Evolutionary conservation across 2,888 invertebrate genomes (phyloP), one percentile per base, ranked within the genome.

Genomic region (Lasioglossum oenotherae): DNA sequence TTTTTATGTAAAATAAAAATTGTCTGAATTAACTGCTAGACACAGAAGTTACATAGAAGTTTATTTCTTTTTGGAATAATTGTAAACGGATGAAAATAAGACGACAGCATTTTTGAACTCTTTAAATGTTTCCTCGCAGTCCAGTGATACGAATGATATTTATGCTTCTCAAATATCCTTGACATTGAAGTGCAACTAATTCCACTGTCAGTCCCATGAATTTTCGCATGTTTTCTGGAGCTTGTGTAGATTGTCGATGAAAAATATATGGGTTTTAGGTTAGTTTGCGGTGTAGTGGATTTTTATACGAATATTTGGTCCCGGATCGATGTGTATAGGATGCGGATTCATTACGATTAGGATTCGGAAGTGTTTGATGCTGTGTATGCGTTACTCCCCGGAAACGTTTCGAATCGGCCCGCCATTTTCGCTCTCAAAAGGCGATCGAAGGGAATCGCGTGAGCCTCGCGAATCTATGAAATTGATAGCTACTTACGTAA

Each of bases 401-500:
- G n/a, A n/a, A 53, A 53, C 53, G n/a, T 53, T 10, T 16, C 64
- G 19, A 31, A 19, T 19, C 19, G 64, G 14, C 69, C n/a, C n/a
- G 27, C 57, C 35, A 64, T 81, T 72, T 72, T 80, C 49, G 19
- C 31, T 49, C 23, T 49, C 41, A 38, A 57, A 46, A 41, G 12
- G n/a, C 64, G 31, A 67, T 71, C 16, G 44, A 78, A 44, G 78
- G 31, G 46, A 69, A 41, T 79, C 44, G 80, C 73, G 77, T 49
- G 71, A 19, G 31, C 72, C 73, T 81, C 23, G 86, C 73, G 69
- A 77, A 82, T 79, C 75, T 71, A 76, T 75, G 80, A 87, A 81
- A 88, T 79, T 88, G 78, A 84, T 81, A 78, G 84, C 44, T 74
- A 53, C 71, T 88, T 88, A 87, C 80, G 74, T 88, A 87, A 88